Evolutionary conservation across 1,140 invertebrate species (phyloP).

Genomic region (Drosophila malerkotliana): DNA sequence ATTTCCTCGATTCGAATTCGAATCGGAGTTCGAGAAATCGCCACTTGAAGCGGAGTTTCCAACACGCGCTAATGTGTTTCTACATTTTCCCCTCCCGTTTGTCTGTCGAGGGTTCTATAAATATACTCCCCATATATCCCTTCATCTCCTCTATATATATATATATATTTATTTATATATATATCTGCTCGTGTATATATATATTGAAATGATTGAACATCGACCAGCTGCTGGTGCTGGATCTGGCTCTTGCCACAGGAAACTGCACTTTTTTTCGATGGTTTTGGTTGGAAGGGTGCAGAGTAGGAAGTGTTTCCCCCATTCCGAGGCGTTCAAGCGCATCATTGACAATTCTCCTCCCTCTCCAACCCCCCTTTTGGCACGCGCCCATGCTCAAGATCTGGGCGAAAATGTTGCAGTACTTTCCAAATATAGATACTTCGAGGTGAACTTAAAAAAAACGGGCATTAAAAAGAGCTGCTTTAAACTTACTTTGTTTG

Average conservation of each 20-base stretch:
- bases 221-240: conserved; percentile 47
- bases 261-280: conserved; percentile 20
- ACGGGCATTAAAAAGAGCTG: neutral
- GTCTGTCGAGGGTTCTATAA: neutral
- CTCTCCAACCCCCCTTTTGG: conserved; percentile 9
- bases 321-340: conserved; percentile 48
- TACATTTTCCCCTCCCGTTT: too few relatives aligned
- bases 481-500: neutral
- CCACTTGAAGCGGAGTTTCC: conserved; percentile 35
- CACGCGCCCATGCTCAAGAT: conserved; percentile 44
- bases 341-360: conserved; percentile 58
- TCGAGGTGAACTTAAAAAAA: neutral
- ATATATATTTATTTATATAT: neutral
- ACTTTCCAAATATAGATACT: conserved; percentile 23
- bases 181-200: conserved; percentile 21
- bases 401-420: conserved; percentile 9
- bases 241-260: conserved; percentile 38
- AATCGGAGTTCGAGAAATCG: neutral
- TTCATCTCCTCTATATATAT: conserved; percentile 43
- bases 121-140: conserved; percentile 1
- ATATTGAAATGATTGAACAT: conserved; percentile 59
- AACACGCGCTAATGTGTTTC: conserved; percentile 9
- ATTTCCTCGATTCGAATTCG: neutral
- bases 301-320: conserved; percentile 7
- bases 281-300: neutral